phyloP scores from a whole-genome alignment of 2,888 invertebrate genomes.

The Bibio marci region DNA sequence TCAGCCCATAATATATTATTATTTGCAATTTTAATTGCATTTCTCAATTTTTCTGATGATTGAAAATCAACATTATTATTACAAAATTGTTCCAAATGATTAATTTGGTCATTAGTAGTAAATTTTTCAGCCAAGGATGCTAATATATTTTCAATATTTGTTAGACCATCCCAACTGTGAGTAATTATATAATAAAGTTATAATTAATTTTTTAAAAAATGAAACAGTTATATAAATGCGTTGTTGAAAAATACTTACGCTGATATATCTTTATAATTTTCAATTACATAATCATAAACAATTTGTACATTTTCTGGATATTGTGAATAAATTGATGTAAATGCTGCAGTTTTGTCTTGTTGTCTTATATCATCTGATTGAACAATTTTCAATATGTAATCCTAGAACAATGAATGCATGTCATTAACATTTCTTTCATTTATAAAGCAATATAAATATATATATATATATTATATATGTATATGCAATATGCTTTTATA shows the following conservation, averaged over 20 bases:
- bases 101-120: conserved; percentile 18
- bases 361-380: conserved; percentile 24
- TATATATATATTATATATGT: no score
- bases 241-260: conserved; percentile 21
- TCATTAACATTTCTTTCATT: not conserved
- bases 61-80: conserved; percentile 15
- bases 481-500: no score
- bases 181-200: no score
- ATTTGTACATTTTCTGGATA: conserved; percentile 35
- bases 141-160: conserved; percentile 17
- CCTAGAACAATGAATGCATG: conserved; percentile 8
- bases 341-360: conserved; percentile 23
- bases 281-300: conserved; percentile 33
- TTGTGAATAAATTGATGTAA: conserved; percentile 32
- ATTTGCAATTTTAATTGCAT: conserved; percentile 17
- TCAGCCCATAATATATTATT: conserved; percentile 24
- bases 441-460: not conserved
- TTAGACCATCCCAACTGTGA: no score
- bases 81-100: conserved; percentile 17
- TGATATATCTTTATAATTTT: conserved; percentile 10
- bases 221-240: no score
- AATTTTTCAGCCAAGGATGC: conserved; percentile 22
- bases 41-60: conserved; percentile 14
- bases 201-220: no score
- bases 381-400: conserved; percentile 33